These are phyloP conservation scores for Fundulus diaphanus DNA, from an alignment of 2,797 vertebrate species.

Conservation along the genomic window DNA sequence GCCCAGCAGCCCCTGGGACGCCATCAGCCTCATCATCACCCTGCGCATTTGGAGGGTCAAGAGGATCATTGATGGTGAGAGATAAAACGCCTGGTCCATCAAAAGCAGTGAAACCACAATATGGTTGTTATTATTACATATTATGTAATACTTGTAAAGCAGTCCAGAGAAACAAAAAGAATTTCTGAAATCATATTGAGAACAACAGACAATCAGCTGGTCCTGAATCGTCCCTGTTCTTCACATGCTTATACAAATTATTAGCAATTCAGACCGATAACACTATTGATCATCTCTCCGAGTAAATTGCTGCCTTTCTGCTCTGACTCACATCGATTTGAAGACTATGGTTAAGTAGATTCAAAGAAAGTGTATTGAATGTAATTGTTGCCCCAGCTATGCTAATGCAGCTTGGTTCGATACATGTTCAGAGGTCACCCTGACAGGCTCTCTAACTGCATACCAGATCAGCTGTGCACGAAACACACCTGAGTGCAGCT, in stretches of 20 bases:
- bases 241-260: conserved; percentile 65
- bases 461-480: conserved; percentile 44
- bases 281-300: conserved; percentile 66
- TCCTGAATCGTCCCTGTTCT: conserved; percentile 42
- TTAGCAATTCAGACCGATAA: conserved; percentile 73
- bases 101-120: not conserved
- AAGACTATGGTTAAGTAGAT: conserved; percentile 67
- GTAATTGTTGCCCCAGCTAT: conserved; percentile 69
- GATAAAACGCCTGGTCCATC: not conserved
- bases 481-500: conserved; percentile 22
- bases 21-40: conserved; percentile 98
- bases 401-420: conserved; percentile 68
- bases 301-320: conserved; percentile 68
- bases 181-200: conserved; percentile 9
- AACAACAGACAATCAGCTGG: conserved; percentile 11
- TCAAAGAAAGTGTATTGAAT: conserved; percentile 73
- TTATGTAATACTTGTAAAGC: conserved; percentile 4
- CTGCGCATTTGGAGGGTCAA: conserved; percentile 97
- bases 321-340: conserved; percentile 71
- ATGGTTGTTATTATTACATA: too few relatives aligned
- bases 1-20: conserved; percentile 98
- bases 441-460: conserved; percentile 44
- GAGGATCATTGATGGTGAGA: conserved; percentile 96
- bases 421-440: conserved; percentile 69
- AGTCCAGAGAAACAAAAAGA: conserved; percentile 7